phyloP scores from a whole-genome alignment of 2,888 invertebrate genomes.

The Luperina testacea region DNA sequence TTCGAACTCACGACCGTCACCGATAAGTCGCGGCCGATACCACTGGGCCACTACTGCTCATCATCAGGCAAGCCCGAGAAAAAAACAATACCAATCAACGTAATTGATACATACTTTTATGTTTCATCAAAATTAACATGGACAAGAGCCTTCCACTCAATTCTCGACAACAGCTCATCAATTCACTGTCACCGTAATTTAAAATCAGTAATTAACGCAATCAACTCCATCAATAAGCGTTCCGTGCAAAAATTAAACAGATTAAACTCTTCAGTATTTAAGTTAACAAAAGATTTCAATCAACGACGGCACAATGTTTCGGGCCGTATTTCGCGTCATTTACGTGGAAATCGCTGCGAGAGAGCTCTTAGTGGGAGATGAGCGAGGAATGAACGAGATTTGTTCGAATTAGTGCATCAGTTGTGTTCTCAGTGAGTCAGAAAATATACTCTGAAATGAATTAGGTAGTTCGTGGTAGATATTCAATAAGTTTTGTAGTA shows the following conservation, averaged over 20 bases:
- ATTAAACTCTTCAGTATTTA: slow-evolving; percentile 61
- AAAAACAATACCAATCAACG: no score
- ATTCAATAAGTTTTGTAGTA: neutral
- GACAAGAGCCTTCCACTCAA: slow-evolving; percentile 9
- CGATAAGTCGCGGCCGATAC: no score
- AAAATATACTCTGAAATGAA: neutral
- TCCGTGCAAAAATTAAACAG: slow-evolving; percentile 45
- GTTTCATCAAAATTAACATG: slow-evolving; percentile 25
- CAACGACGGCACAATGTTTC: slow-evolving; percentile 63
- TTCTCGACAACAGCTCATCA: neutral
- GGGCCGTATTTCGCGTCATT: slow-evolving; percentile 67
- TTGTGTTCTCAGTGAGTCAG: neutral
- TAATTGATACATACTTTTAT: slow-evolving; percentile 2
- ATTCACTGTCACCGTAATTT: slow-evolving; percentile 37
- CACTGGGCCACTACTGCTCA: no score
- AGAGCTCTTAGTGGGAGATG: slow-evolving; percentile 34
- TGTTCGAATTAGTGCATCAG: neutral
- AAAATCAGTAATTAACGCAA: slow-evolving; percentile 57
- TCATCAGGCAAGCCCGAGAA: no score
- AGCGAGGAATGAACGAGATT: slow-evolving; percentile 49
- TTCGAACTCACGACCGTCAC: no score
- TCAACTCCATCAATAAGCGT: slow-evolving; percentile 52
- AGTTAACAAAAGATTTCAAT: slow-evolving; percentile 72
- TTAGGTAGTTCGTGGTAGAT: neutral
- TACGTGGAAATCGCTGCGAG: slow-evolving; percentile 50